Conservation (phyloP, 1,140 invertebrate species). For the Drosophila tsacasi region DNA sequence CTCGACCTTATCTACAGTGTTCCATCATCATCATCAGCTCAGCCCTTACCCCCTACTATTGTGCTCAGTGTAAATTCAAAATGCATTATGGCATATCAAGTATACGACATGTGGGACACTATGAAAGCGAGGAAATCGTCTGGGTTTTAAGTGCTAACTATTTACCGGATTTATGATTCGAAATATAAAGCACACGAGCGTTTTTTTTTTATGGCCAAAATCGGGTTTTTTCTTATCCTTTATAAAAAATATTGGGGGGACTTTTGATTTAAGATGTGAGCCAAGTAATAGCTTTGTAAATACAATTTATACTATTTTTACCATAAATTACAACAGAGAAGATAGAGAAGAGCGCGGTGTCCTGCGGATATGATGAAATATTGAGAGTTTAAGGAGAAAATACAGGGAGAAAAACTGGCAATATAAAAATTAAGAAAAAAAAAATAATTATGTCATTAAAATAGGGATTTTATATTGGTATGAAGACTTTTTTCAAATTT, state of each 20-base stretch:
- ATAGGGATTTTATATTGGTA: too few relatives aligned
- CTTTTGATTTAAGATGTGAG: background rate
- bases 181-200: background rate
- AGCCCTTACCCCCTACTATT: constrained; percentile 37
- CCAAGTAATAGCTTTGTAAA: constrained; percentile 27
- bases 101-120: constrained; percentile 56
- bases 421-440: too few relatives aligned
- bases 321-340: constrained; percentile 58
- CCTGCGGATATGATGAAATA: constrained; percentile 62
- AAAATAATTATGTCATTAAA: too few relatives aligned
- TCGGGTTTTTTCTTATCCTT: background rate
- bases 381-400: constrained; percentile 35
- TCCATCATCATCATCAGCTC: constrained; percentile 36
- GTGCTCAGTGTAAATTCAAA: constrained; percentile 13
- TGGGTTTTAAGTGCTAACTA: constrained; percentile 19
- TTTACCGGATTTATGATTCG: constrained; percentile 31
- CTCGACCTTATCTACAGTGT: constrained; percentile 59
- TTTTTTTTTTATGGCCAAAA: constrained; percentile 1
- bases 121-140: constrained; percentile 17
- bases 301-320: constrained; percentile 69
- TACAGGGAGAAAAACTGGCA: background rate
- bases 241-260: background rate
- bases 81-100: constrained; percentile 53
- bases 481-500: too few relatives aligned
- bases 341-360: background rate